These are phyloP conservation scores for Stramonita haemastoma DNA, from an alignment of 2,888 invertebrate genomes.

Conservation along the genomic window DNA sequence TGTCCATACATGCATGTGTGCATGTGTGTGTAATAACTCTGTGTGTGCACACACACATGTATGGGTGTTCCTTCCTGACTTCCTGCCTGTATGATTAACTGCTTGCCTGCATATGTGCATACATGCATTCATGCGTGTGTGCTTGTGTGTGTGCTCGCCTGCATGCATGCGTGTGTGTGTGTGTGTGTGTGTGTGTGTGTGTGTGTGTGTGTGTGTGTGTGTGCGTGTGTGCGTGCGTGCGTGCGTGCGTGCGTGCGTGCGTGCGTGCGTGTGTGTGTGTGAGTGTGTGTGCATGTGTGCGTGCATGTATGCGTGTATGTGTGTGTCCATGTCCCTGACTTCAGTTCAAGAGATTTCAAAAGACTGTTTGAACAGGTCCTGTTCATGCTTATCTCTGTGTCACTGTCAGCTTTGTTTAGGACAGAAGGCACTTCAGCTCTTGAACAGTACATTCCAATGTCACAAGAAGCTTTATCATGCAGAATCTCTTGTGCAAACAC, in stretches of 20 bases:
- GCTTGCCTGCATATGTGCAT: not conserved
- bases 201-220: constrained; percentile 16
- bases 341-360: not conserved
- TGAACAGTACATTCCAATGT: too few species aligned
- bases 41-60: too few species aligned
- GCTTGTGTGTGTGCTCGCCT: not conserved
- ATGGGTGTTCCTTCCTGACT: too few species aligned
- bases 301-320: not conserved
- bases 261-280: not conserved
- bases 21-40: too few species aligned
- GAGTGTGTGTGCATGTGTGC: not conserved
- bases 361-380: not conserved
- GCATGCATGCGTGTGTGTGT: not conserved
- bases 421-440: too few species aligned
- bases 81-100: not conserved
- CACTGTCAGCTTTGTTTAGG: too few species aligned
- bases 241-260: not conserved
- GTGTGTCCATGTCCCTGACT: not conserved
- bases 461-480: too few species aligned
- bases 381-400: not conserved
- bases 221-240: not conserved
- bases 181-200: constrained; percentile 15
- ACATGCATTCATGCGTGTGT: not conserved
- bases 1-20: too few species aligned
- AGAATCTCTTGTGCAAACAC: too few species aligned